phyloP scores from a whole-genome alignment of 2,888 invertebrate species.

The Crepidodera aurea region DNA sequence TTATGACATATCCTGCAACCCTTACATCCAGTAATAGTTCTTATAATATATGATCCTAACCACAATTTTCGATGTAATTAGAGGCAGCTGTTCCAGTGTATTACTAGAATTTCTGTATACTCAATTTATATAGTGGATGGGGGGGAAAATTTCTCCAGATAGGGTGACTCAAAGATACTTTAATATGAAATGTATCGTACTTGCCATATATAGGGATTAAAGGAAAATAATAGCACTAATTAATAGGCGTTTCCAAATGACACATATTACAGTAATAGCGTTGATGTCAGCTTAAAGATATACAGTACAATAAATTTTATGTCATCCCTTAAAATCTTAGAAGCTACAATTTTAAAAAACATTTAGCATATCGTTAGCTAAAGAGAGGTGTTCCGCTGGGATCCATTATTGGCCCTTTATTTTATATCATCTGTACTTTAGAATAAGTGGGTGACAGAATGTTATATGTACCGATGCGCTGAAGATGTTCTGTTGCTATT shows the following conservation, averaged over 20 bases:
- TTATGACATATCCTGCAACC: not conserved
- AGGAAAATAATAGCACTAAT: slow-evolving; percentile 5
- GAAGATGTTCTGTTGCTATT: no score
- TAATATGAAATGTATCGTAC: slow-evolving; percentile 8
- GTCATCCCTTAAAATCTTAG: no score
- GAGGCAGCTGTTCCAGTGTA: slow-evolving; percentile 21
- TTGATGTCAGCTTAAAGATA: no score
- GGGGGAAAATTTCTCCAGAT: slow-evolving; percentile 9
- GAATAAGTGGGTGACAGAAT: no score
- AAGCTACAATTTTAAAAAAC: no score
- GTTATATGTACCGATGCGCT: no score
- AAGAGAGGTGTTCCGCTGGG: no score
- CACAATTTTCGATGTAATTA: slow-evolving; percentile 28
- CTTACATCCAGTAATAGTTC: slow-evolving; percentile 19
- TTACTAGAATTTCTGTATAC: slow-evolving; percentile 23
- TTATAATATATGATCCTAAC: slow-evolving; percentile 19
- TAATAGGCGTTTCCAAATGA: not conserved
- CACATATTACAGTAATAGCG: not conserved
- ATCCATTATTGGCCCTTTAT: no score
- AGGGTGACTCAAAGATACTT: slow-evolving; percentile 14
- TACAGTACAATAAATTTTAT: no score
- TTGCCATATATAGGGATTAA: slow-evolving; percentile 9
- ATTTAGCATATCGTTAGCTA: no score
- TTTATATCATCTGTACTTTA: no score
- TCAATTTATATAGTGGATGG: slow-evolving; percentile 16